Percentiles rank a stretch among this genome's conserved stretches.
Evolutionary conservation across 92 coral and sea anemone genomes (phyloP).

Genomic region (Palythoa heliodiscus): DNA sequence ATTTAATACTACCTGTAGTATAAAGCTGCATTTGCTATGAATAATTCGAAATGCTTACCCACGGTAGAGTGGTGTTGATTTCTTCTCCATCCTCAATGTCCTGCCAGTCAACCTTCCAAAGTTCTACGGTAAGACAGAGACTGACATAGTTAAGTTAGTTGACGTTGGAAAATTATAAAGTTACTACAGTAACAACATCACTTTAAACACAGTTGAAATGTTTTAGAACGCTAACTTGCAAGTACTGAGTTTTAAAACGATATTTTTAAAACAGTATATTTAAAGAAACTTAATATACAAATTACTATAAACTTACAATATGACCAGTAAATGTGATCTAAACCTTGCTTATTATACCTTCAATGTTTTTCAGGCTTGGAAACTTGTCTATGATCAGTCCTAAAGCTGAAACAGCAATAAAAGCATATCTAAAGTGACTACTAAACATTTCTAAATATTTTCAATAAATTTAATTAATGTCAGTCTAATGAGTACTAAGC

Average conservation of each 20-base stretch:
- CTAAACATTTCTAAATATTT: too few relatives aligned
- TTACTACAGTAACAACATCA: not conserved
- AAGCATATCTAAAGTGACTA: not conserved
- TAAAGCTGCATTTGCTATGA: not conserved
- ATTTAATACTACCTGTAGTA: too few relatives aligned
- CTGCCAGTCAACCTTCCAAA: slow-evolving; percentile 81
- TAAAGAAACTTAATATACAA: too few relatives aligned
- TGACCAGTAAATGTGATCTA: not conserved
- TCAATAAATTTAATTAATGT: too few relatives aligned
- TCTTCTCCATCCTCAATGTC: slow-evolving; percentile 67
- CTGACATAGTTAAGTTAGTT: not conserved
- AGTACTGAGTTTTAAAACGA: too few relatives aligned
- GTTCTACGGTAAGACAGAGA: slow-evolving; percentile 39
- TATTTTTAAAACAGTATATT: too few relatives aligned
- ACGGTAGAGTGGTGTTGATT: slow-evolving; percentile 56
- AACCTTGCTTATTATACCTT: slow-evolving; percentile 46
- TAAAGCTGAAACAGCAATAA: slow-evolving; percentile 59
- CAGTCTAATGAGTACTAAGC: too few relatives aligned
- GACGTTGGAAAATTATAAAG: not conserved
- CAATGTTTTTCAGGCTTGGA: slow-evolving; percentile 70
- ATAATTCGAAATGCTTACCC: slow-evolving; percentile 50
- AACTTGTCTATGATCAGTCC: slow-evolving; percentile 77
- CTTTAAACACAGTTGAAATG: too few relatives aligned
- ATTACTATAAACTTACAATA: not conserved
- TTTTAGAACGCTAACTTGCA: too few relatives aligned